These are phyloP conservation scores for Trilocha varians DNA, from an alignment of 2,888 invertebrate species.

Conservation along the genomic window DNA sequence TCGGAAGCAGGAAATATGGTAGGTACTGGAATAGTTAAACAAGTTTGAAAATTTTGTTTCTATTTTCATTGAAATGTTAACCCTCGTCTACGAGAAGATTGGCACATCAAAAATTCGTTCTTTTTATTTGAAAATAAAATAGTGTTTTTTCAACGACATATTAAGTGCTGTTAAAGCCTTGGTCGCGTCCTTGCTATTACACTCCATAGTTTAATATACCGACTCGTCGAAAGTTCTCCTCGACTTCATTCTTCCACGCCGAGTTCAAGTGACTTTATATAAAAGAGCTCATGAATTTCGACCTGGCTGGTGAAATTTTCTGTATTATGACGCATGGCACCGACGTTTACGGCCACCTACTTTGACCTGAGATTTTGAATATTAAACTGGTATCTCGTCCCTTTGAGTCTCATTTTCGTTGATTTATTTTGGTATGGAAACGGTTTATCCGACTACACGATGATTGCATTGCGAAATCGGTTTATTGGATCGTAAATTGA, in stretches of 20 bases:
- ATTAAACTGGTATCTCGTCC: slow-evolving; percentile 34
- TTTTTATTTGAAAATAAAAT: too few relatives aligned
- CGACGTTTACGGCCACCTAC: slow-evolving; percentile 26
- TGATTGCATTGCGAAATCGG: slow-evolving; percentile 41
- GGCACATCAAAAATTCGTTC: slow-evolving; percentile 9
- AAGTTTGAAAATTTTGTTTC: too few relatives aligned
- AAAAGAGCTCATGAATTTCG: slow-evolving; percentile 40
- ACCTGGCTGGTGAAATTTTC: slow-evolving; percentile 27
- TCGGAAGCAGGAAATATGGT: too few relatives aligned
- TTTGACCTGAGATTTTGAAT: slow-evolving; percentile 27
- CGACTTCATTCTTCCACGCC: slow-evolving; percentile 33
- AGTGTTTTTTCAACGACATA: not conserved
- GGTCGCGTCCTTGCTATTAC: slow-evolving; percentile 29
- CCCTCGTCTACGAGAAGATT: slow-evolving; percentile 15
- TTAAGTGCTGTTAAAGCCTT: slow-evolving; percentile 9
- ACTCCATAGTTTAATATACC: slow-evolving; percentile 42
- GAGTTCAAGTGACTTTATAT: slow-evolving; percentile 45
- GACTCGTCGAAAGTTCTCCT: slow-evolving; percentile 39
- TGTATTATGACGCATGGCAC: slow-evolving; percentile 27
- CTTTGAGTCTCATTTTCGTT: slow-evolving; percentile 32
- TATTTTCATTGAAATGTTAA: too few relatives aligned
- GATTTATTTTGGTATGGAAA: slow-evolving; percentile 41
- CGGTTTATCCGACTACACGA: slow-evolving; percentile 41
- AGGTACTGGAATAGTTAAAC: too few relatives aligned
- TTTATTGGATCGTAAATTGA: slow-evolving; percentile 43